Percentiles rank a stretch among this genome's conserved stretches.
phyloP scores from a whole-genome alignment of 1,140 invertebrate genomes.

The Maniola jurtina region DNA sequence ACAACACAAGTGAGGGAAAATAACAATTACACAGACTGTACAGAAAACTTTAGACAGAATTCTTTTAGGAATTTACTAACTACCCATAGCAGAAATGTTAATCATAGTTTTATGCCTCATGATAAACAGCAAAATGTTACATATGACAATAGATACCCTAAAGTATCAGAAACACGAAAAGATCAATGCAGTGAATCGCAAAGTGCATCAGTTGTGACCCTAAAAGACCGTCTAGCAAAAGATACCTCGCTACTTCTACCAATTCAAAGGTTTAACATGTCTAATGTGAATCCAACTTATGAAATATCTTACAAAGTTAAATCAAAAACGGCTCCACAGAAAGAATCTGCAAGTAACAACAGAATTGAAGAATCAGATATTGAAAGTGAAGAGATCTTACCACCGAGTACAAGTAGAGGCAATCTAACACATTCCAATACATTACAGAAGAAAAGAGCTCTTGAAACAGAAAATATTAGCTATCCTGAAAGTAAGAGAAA shows the following conservation, averaged over 20 bases:
- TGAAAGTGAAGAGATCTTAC: slow-evolving; percentile 51
- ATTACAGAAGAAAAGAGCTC: slow-evolving; percentile 38
- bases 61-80: slow-evolving; percentile 40
- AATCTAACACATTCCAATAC: slow-evolving; percentile 17
- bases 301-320: slow-evolving; percentile 14
- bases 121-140: neutral
- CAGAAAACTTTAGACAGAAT: slow-evolving; percentile 45
- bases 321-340: slow-evolving; percentile 12
- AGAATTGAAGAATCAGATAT: slow-evolving; percentile 31
- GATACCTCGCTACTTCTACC: slow-evolving; percentile 46
- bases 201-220: slow-evolving; percentile 27
- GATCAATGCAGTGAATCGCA: neutral
- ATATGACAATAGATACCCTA: neutral
- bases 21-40: slow-evolving; percentile 44
- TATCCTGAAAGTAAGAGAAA: slow-evolving; percentile 15
- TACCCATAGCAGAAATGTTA: neutral
- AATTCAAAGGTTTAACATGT: slow-evolving; percentile 60
- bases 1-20: slow-evolving; percentile 37
- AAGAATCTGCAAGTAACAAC: neutral
- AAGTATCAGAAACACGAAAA: neutral
- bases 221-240: slow-evolving; percentile 55
- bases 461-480: slow-evolving; percentile 35
- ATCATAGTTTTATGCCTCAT: slow-evolving; percentile 1
- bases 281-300: slow-evolving; percentile 13
- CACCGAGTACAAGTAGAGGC: slow-evolving; percentile 32